phyloP scores from a whole-genome alignment of 2,888 invertebrate genomes.

The Ernsta delagoae region DNA sequence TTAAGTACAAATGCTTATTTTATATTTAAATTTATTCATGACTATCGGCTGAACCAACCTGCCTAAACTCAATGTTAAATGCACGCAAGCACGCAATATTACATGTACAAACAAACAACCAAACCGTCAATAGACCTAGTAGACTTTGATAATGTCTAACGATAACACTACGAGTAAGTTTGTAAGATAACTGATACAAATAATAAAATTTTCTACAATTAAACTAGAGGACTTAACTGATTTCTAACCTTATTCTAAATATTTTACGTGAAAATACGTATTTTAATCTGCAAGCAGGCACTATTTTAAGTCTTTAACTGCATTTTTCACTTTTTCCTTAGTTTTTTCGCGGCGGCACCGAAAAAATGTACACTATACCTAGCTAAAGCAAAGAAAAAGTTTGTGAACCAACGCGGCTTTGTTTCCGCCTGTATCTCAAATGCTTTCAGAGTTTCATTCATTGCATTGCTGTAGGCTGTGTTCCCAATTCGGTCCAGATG shows the following conservation, averaged over 20 bases:
- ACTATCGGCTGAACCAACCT: background rate
- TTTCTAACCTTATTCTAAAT: too few species aligned
- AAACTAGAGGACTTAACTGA: background rate
- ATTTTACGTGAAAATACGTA: too few species aligned
- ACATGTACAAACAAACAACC: constrained; percentile 4
- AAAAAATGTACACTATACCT: constrained; percentile 1
- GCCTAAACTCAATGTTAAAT: constrained; percentile 5
- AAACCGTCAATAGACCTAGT: background rate
- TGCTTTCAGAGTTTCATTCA: constrained; percentile 23
- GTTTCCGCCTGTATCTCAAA: constrained; percentile 22
- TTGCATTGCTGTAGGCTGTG: constrained; percentile 23
- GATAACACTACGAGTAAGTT: background rate
- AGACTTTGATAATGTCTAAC: constrained; percentile 1
- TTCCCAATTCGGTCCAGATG: constrained; percentile 10
- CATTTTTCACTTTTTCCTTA: background rate
- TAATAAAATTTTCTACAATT: background rate
- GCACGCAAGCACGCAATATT: constrained; percentile 11
- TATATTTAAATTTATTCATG: constrained; percentile 29
- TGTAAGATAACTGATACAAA: background rate
- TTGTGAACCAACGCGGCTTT: constrained; percentile 18
- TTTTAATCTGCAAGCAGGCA: background rate
- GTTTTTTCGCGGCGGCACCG: background rate
- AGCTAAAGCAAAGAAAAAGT: constrained; percentile 16
- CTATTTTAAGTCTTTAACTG: background rate
- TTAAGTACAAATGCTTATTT: constrained; percentile 15